Base-by-base conservation (phyloP, 2,888 invertebrate genomes). In the Oligia latruncula region DNA sequence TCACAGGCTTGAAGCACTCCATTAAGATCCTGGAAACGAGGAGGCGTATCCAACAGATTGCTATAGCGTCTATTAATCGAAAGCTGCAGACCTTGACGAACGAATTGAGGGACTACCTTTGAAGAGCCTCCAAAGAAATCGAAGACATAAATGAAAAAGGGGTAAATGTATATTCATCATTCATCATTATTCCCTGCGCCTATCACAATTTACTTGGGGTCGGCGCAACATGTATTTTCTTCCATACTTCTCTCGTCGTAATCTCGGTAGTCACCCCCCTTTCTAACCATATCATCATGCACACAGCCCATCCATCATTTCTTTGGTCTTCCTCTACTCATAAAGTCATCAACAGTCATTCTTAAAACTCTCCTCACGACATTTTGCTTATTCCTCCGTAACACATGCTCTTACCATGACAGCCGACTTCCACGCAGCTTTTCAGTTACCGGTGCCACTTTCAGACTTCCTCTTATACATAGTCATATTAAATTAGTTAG, bases 1-100 rank as follows among this genome's bases (percentile, higher is more conserved):
- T 97, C 1, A 91, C 95, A 0, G 97, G 97, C 64, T 91, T 97
- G 83, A 95, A 95, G 68, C 94, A 95, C 67, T 91, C 92, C 8
- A 92, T 96, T 35, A 96, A 95, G 66, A 84, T 94, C 64, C 89
- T 95, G 68, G 93, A 95, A 9, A 96, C 95, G 71, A 90, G 96
- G 55, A 87, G 90, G 0, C 95, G 92, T 58, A 94, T 97, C 62
- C 95, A 96, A 65, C 94, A 95, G 67, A 96, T 96, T 4, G 95
- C 96, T 0, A 83, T 96, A 43, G 87, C 93, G 0, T 95, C 96
- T 0, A 83, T 95, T 0, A 93, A 94, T 64, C 95, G 88, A 83
- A 94, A 95, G 81, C 77, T 96, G 71, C 90, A 92, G 62, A 87
- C 85, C 2, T 87, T 92, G 17, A 43, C 2, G 6, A 43, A 20